Evolutionary conservation across 2,113 vertebrate genomes (phyloP), one percentile per base, ranked within the genome.

Genomic region (Chamaetylas fuelleborni): DNA sequence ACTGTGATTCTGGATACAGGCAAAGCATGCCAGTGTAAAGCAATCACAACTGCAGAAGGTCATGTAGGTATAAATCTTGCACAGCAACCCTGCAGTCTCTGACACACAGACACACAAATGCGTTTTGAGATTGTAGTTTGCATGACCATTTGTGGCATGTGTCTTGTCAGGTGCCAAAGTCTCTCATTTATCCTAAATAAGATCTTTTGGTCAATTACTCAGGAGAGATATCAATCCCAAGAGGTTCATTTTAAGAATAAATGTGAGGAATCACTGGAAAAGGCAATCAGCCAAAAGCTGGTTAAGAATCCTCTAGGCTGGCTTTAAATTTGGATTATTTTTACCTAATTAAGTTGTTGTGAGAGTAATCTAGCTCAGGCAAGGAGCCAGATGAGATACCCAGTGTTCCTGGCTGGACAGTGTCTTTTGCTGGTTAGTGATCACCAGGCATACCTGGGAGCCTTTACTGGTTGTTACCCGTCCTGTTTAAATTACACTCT

Each of bases 401-500:
- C 6, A 3, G 19, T 66, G 56, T 34, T 34, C 14, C 29, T 66
- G 26, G 33, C 43, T 57, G 58, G 48, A 25, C 34, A 58, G 20
- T 45, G 22, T 70, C 47, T 74, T 58, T 81, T 60, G 29, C 12
- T 74, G 64, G 25, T 53, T 81, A 56, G n/a, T 38, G 67, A 70
- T 25, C 3, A 1, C 26, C 0, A 0, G 73, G 66, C 6, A 4
- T 38, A 62, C 6, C 29, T 23, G 31, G 43, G 78, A 71, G 16
- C 17, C 31, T 86, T 91, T 53, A 45, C 20, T 53, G 11, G 16
- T 73, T 53, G 10, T 48, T 86, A 62, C 29, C 25, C 45, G 31
- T 80, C 64, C 36, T 62, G 23, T 81, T 83, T 70, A 61, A 69
- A 47, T 42, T 50, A 29, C 20, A 42, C 13, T 36, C 25, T 20